Conservation (phyloP, 2,888 invertebrate species). For the Chrysolina americana region DNA sequence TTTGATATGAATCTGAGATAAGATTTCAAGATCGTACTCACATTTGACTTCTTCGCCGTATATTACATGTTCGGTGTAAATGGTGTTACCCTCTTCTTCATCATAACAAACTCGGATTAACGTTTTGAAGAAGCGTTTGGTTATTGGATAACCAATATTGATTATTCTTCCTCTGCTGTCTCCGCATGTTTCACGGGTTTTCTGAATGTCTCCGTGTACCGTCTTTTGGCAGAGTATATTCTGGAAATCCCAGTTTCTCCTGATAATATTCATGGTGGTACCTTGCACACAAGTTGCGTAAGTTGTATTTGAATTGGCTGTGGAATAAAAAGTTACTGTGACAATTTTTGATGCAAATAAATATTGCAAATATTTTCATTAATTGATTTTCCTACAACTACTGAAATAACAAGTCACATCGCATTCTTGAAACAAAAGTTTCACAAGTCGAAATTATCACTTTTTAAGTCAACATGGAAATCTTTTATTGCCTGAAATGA, state of each 20-base stretch:
- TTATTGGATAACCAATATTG: constrained; percentile 61
- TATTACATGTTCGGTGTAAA: constrained; percentile 65
- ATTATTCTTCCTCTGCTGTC: constrained; percentile 56
- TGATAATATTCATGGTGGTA: constrained; percentile 53
- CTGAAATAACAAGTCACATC: too few species aligned
- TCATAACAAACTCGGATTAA: constrained; percentile 66
- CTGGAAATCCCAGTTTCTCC: constrained; percentile 52
- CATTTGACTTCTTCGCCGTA: constrained; percentile 66
- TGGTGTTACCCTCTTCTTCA: constrained; percentile 59
- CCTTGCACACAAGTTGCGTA: constrained; percentile 56
- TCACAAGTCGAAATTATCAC: too few species aligned
- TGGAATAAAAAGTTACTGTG: constrained; percentile 33
- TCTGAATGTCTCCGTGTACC: constrained; percentile 58
- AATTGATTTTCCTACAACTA: too few species aligned
- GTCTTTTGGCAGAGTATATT: constrained; percentile 58
- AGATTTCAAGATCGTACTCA: constrained; percentile 54
- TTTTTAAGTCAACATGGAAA: too few species aligned
- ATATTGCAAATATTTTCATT: too few species aligned
- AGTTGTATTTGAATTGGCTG: constrained; percentile 59
- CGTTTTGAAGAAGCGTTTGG: constrained; percentile 54
- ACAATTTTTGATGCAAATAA: too few species aligned
- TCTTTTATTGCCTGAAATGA: too few species aligned
- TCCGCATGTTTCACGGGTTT: constrained; percentile 60
- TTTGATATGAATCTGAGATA: not conserved
- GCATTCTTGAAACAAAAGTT: too few species aligned